Evolutionary conservation across 2,113 vertebrate genomes (phyloP).

Genomic region (Empidonax traillii): DNA sequence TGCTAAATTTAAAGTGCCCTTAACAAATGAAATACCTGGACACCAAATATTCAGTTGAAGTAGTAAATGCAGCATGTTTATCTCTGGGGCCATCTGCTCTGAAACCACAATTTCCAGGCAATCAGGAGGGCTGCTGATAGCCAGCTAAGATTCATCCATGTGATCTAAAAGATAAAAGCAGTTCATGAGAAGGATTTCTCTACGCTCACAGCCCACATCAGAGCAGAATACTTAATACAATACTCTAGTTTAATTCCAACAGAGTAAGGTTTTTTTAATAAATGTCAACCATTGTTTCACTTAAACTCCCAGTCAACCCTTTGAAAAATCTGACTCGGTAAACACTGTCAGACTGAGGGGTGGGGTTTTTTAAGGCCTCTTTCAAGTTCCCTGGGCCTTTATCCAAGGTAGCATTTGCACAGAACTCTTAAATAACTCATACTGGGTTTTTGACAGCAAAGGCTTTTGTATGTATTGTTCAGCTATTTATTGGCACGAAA

Average conservation of each 20-base stretch:
- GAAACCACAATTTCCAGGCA: background rate
- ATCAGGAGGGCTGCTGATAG: background rate
- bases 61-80: background rate
- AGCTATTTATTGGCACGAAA: background rate
- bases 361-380: background rate
- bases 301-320: background rate
- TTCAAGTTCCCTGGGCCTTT: background rate
- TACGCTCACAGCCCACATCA: background rate
- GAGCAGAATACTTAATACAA: background rate
- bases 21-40: background rate
- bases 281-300: background rate
- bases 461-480: background rate
- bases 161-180: background rate
- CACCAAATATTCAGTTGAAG: background rate
- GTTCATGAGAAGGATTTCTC: background rate
- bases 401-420: background rate
- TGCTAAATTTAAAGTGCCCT: conserved; percentile 20
- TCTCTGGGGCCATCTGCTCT: background rate
- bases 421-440: background rate
- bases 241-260: background rate
- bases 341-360: background rate
- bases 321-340: background rate
- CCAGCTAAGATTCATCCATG: background rate
- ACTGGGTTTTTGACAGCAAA: background rate
- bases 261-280: background rate